Evolutionary conservation across 2,113 vertebrate genomes (phyloP), one percentile per base, ranked within the genome.

Genomic region (Anarrhichthys ocellatus): DNA sequence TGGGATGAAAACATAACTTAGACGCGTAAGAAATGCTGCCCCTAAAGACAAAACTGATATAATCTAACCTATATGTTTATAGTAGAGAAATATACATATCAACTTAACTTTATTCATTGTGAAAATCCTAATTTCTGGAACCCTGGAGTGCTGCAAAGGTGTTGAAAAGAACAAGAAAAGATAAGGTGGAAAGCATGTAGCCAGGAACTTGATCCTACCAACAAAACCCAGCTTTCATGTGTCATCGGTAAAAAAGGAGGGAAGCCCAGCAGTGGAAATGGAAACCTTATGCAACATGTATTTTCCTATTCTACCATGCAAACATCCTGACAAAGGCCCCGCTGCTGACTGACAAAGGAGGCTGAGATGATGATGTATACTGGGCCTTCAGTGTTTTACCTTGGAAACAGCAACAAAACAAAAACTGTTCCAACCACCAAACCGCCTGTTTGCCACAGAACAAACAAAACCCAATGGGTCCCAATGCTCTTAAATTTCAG

Each of bases 241-340:
- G 79, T 75, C 81, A 81, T 75, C 42, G 50, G 68, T 81, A 81
- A 71, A 79, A 82, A 64, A 58, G 38, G 29, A 87, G 75, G 69
- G 67, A 81, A 81, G 81, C 78, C 70, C 73, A 87, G 56, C 63
- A 59, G 71, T 74, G 62, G 67, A 81, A 90, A 85, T 63, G 2
- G 44, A 83, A 86, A 71, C 73, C 65, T 82, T 83, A 80, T 70
- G 91, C 67, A 78, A 89, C 66, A 70, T 29, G 67, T 27, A 81
- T 83, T 85, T 85, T 89, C 75, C 66, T 72, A 66, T 82, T 83
- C 70, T 76, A 50, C 67, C 64, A 66, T 84, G 58, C 59, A 88
- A 78, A 86, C 67, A 59, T 83, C 73, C 73, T 82, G 78, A 66
- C 74, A 85, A 71, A 71, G 20, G 48, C 54, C 52, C 44, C 65